Evolutionary conservation across 2,888 invertebrate species (phyloP), one percentile per base, ranked within the genome.

Genomic region (Iphiclides podalirius): DNA sequence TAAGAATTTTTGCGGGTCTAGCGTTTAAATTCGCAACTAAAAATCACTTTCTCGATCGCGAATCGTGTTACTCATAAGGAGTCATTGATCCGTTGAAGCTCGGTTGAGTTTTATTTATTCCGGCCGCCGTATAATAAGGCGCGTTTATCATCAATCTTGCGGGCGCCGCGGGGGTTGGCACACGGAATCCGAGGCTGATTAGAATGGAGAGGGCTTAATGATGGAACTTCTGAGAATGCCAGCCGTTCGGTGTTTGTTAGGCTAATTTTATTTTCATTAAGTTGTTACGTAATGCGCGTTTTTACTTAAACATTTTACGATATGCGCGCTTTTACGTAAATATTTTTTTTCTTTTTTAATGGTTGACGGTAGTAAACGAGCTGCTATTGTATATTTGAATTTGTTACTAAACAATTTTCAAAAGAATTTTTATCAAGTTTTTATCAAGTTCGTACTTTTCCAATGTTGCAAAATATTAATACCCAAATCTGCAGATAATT

Each of bases 131-230:
- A 43, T 50, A 50, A 50, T 44, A 39, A 33, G 39, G 9, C 12
- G 33, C 34, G 33, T 50, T 50, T 44, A 50, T 44, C 44, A 50
- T 50, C 39, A 50, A 50, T 50, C 49, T 50, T 23, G 33, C 17
- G 12, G 9, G n/a, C 49, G 3, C 47, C 15, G 39, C 49, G 35
- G 49, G 49, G 49, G 49, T 44, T 35, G 39, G 44, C 49, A 44
- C 28, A 26, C 34, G 39, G 33, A 50, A 43, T 14, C 33, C 38
- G n/a, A 12, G 8, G 11, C 28, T 49, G 38, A 49, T 49, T 49
- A 43, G 39, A 46, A 34, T 43, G 37, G 49, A 49, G 38, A 26
- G 37, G 34, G 49, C 39, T 28, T 28, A 34, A 26, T 49, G 35
- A 39, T 16, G 39, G 38, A 47, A 47, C 26, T 37, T 48, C 42